Evolutionary conservation across 1,140 invertebrate species (phyloP), one percentile per base, ranked within the genome.

Genomic region (Pogonomyrmex barbatus): DNA sequence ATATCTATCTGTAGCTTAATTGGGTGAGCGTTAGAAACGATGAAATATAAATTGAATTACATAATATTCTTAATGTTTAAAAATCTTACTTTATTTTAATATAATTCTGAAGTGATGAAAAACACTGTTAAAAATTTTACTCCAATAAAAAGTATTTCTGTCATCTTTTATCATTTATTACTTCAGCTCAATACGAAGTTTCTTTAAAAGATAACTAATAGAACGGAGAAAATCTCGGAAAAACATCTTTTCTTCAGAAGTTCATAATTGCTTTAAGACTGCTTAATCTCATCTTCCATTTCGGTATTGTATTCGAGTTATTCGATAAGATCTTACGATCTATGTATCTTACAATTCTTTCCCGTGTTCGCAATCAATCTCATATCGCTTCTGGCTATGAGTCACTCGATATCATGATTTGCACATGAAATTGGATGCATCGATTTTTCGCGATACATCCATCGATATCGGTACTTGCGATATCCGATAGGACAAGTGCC

Each of bases 381-480:
- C 50, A 5, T 12, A 10, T 67, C 73, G 56, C 71, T 78, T 54
- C 30, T 10, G 39, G 71, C 58, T 81, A 87, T 77, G 56, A 62
- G 56, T 76, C 52, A 54, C 42, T n/a, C 70, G 52, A 63, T 77
- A 62, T 87, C 87, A 89, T 77, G 87, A 90, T 62, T 90, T 87
- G 68, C 79, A 89, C 76, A 71, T 60, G 70, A 90, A 85, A 90
- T 90, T 89, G 84, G 85, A 84, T 82, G 58, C 52, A 87, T 87
- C 73, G 79, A 90, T 89, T 90, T 87, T 87, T 62, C 17, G 42
- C 50, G 63, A 62, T 54, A 58, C 52, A 30, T 56, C n/a, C 12
- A 33, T 56, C 33, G 24, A 14, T 63, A 70, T 24, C 30, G 36
- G 10, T 52, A 36, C n/a, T 6, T n/a, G 50, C 50, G 62, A 39